A percentile compares a stretch with the other conserved stretches of the same genome.
These are phyloP conservation scores for Aegypius monachus DNA, from an alignment of 2,113 vertebrate genomes.

Conservation along the genomic window DNA sequence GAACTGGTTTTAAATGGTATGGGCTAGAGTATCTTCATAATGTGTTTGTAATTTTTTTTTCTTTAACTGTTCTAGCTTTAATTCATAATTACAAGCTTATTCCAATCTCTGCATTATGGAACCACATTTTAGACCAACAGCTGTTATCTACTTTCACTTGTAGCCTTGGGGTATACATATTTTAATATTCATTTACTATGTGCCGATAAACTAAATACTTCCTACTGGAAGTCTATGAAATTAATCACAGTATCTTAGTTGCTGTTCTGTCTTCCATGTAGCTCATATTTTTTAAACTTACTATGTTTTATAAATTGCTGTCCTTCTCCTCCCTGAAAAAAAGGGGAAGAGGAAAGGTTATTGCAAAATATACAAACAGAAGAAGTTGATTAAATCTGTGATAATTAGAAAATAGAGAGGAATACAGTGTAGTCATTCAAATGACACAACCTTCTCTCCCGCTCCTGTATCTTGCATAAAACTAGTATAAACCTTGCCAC, in stretches of 20 bases:
- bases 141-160: slow-evolving; percentile 76
- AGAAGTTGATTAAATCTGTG: slow-evolving; percentile 34
- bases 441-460: slow-evolving; percentile 38
- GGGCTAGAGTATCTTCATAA: slow-evolving; percentile 47
- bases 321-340: slow-evolving; percentile 12
- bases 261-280: slow-evolving; percentile 76
- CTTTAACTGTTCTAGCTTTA: slow-evolving; percentile 66
- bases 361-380: slow-evolving; percentile 22
- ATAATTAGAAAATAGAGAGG: slow-evolving; percentile 43
- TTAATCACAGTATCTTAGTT: slow-evolving; percentile 81
- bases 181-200: slow-evolving; percentile 83
- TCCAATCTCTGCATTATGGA: slow-evolving; percentile 75
- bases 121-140: slow-evolving; percentile 80
- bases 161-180: slow-evolving; percentile 77
- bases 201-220: slow-evolving; percentile 80
- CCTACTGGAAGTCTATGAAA: slow-evolving; percentile 79
- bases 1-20: slow-evolving; percentile 51
- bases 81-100: slow-evolving; percentile 83
- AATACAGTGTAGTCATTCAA: slow-evolving; percentile 23
- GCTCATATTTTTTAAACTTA: slow-evolving; percentile 58
- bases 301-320: neutral
- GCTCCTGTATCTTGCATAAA: slow-evolving; percentile 31
- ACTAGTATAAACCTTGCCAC: slow-evolving; percentile 54
- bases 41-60: slow-evolving; percentile 52
- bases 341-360: slow-evolving; percentile 34